Conservation (phyloP, 2,888 invertebrate species). For the Drosophila helvetica region DNA sequence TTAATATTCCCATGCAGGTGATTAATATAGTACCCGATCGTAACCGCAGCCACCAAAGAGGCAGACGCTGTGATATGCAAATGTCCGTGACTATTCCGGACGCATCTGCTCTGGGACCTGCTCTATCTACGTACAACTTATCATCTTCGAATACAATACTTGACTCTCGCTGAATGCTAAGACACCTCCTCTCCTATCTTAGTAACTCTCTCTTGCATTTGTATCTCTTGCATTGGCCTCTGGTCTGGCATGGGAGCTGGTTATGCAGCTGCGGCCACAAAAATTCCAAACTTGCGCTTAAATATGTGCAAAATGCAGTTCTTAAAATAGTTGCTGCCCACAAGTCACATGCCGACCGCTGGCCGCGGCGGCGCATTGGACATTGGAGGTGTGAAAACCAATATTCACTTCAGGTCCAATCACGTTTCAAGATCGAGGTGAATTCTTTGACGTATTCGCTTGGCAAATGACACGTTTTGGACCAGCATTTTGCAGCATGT, state of each 20-base stretch:
- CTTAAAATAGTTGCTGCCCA: constrained; percentile 38
- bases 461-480: constrained; percentile 63
- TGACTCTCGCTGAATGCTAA: constrained; percentile 3
- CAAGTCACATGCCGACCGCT: background rate
- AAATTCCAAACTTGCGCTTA: constrained; percentile 55
- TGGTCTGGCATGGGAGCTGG: constrained; percentile 18
- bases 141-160: constrained; percentile 5
- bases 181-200: background rate
- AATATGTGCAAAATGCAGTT: constrained; percentile 58
- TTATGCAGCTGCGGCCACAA: constrained; percentile 38
- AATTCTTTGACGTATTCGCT: constrained; percentile 56
- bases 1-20: constrained; percentile 2
- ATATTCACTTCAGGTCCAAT: constrained; percentile 52
- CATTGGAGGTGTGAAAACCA: constrained; percentile 40
- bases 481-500: constrained; percentile 17
- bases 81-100: constrained; percentile 26
- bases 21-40: constrained; percentile 15
- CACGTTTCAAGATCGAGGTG: constrained; percentile 83
- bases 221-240: constrained; percentile 1
- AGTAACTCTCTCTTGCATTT: background rate
- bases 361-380: background rate
- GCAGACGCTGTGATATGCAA: constrained; percentile 9
- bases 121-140: constrained; percentile 7
- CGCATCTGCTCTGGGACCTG: constrained; percentile 34
- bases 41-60: constrained; percentile 5